These are phyloP conservation scores for Cyprinodon diabolis DNA, from an alignment of 2,797 vertebrate genomes.

Conservation along the genomic window DNA sequence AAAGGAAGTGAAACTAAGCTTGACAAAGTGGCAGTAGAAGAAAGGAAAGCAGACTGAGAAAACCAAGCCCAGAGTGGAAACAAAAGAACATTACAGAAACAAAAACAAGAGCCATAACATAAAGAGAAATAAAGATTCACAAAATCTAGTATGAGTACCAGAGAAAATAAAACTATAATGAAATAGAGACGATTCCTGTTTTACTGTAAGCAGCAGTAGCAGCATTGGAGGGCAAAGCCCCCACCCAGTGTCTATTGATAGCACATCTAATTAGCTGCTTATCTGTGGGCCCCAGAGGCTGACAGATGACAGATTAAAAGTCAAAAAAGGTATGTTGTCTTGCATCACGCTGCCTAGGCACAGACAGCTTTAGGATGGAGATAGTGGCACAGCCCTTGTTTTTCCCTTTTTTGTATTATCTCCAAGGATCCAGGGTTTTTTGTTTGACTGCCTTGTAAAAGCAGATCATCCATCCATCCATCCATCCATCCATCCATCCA, in stretches of 20 bases:
- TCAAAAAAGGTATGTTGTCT: conserved; percentile 38
- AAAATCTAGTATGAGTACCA: neutral
- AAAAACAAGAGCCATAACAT: neutral
- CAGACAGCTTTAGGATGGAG: conserved; percentile 28
- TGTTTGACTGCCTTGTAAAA: conserved; percentile 39
- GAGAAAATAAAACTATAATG: neutral
- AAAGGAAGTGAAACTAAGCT: neutral
- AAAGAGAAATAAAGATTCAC: neutral
- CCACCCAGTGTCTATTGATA: conserved; percentile 64
- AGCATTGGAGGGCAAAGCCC: conserved; percentile 44
- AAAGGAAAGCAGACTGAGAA: neutral
- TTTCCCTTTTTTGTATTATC: conserved; percentile 33
- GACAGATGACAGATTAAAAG: conserved; percentile 52
- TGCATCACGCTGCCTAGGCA: conserved; percentile 37
- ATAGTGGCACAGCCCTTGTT: conserved; percentile 12
- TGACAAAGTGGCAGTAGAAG: neutral
- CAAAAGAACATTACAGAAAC: neutral
- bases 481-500: too few relatives aligned
- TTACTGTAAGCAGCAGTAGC: conserved; percentile 44
- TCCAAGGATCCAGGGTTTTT: conserved; percentile 25
- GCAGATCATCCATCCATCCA: too few relatives aligned
- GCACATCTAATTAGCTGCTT: conserved; percentile 51
- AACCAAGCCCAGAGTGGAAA: neutral
- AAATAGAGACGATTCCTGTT: conserved; percentile 37
- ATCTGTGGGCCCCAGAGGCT: conserved; percentile 48